Conservation (phyloP, 2,888 invertebrate species). For the Mesodorylaimus sp. region DNA sequence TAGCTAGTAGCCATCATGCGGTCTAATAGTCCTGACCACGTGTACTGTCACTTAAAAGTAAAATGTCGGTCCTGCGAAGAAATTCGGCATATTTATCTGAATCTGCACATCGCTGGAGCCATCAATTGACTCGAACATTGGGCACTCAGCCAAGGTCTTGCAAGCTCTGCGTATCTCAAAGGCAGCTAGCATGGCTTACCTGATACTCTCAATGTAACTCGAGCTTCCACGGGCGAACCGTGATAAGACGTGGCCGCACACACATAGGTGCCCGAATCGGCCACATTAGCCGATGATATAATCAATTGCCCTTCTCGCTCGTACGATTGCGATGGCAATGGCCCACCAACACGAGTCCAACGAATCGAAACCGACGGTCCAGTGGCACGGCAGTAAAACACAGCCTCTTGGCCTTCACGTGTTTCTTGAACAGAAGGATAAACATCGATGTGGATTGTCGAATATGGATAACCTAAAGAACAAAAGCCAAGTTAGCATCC, state of each 20-base stretch:
- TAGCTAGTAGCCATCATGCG: no score
- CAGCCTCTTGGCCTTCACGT: conserved; percentile 24
- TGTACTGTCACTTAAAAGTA: no score
- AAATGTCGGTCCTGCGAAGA: no score
- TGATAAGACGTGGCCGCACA: conserved; percentile 19
- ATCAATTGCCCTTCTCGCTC: conserved; percentile 21
- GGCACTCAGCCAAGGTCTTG: not conserved
- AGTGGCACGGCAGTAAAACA: conserved; percentile 26
- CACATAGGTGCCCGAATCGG: conserved; percentile 25
- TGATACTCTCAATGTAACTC: conserved; percentile 21
- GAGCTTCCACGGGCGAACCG: conserved; percentile 18
- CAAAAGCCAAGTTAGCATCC: no score
- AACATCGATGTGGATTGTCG: conserved; percentile 13
- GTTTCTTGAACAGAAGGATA: conserved; percentile 23
- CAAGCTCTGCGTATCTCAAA: not conserved
- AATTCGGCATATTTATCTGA: not conserved
- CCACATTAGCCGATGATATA: conserved; percentile 13
- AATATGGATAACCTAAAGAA: no score
- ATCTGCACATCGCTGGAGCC: not conserved
- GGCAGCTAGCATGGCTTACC: conserved; percentile 21
- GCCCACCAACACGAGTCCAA: conserved; percentile 20
- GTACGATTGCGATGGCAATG: conserved; percentile 18
- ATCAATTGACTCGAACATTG: not conserved
- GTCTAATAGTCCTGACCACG: no score
- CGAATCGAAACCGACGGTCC: conserved; percentile 20